These are phyloP conservation scores for honey bee (Apis mellifera) DNA, from an alignment of 1,140 invertebrate genomes.

Conservation along the genomic window Amel_HAv3.1 CM009931.2:11682001-11682500, in stretches of 20 bases:
- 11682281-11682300: not conserved
- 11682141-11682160: not conserved
- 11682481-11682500: not conserved
- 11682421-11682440: too few relatives aligned
- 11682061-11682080: not conserved
- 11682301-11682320: not conserved
- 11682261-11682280: too few relatives aligned
- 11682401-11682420: too few relatives aligned
- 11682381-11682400: too few relatives aligned
- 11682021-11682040: constrained; percentile 17
- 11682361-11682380: not conserved
- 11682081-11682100: not conserved
- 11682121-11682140: not conserved
- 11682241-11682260: too few relatives aligned
- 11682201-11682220: not conserved
- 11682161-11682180: not conserved
- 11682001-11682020: constrained; percentile 27
- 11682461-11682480: too few relatives aligned
- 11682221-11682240: too few relatives aligned
- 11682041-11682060: not conserved
- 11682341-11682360: too few relatives aligned
- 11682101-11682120: constrained; percentile 1
- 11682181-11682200: not conserved
- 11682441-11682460: too few relatives aligned
- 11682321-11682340: too few relatives aligned